Percentiles rank a stretch among this genome's conserved stretches.
These are phyloP conservation scores for Dolichotis patagonum DNA, from an alignment of 2,113 vertebrate genomes.

Conservation along the genomic window DNA sequence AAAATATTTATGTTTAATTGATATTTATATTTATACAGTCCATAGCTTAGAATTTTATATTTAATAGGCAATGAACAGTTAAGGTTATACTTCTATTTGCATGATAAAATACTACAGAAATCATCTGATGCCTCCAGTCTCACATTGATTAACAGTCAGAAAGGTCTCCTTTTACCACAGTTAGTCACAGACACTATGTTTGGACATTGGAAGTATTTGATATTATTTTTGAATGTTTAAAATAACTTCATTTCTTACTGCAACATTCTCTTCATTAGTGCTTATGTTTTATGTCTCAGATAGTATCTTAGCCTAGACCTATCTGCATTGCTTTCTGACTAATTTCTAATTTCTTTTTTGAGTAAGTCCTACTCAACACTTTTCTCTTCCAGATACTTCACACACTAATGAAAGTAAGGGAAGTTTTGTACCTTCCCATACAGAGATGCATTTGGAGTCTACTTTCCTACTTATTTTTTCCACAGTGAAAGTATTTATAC, in stretches of 20 bases:
- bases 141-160: background rate
- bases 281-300: background rate
- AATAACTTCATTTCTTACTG: background rate
- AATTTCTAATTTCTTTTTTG: conserved; percentile 19
- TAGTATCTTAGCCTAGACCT: background rate
- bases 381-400: background rate
- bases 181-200: background rate
- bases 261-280: background rate
- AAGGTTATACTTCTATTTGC: background rate
- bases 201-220: background rate
- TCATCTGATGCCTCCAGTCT: background rate
- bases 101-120: background rate
- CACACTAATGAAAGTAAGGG: background rate
- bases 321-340: conserved; percentile 11
- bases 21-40: background rate
- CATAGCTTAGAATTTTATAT: background rate
- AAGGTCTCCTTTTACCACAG: background rate
- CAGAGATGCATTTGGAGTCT: background rate
- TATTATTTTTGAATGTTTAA: background rate
- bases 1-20: background rate
- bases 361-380: background rate
- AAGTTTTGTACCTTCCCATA: background rate
- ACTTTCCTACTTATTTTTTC: background rate
- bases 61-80: background rate
- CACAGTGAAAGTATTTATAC: background rate